phyloP scores from a whole-genome alignment of 2,888 invertebrate species.

The Notodonta dromedarius region DNA sequence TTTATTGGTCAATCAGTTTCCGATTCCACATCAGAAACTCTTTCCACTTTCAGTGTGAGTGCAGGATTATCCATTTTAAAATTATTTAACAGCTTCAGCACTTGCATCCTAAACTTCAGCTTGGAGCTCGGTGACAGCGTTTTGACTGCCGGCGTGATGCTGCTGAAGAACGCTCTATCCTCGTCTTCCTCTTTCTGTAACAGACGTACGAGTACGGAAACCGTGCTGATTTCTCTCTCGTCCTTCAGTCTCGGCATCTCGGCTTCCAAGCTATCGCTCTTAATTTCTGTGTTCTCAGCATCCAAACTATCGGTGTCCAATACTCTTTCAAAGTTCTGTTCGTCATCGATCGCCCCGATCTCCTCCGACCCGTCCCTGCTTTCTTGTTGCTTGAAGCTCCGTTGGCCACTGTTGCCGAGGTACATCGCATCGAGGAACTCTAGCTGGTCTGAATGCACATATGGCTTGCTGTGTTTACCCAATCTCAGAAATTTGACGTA shows the following conservation, averaged over 20 bases:
- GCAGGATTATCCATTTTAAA: background rate
- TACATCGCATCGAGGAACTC: background rate
- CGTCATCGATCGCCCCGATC: background rate
- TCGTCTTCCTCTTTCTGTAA: background rate
- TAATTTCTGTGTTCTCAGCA: background rate
- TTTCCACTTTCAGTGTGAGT: background rate
- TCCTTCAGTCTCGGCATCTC: background rate
- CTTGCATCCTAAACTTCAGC: background rate
- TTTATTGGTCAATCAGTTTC: background rate
- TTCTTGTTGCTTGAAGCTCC: background rate
- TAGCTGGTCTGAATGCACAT: background rate
- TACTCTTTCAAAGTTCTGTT: background rate
- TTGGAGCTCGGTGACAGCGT: background rate
- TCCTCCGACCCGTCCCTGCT: background rate
- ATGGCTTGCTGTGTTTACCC: background rate
- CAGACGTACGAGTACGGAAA: background rate
- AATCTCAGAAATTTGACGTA: constrained; percentile 38
- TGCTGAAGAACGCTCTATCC: background rate
- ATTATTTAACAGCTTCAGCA: background rate
- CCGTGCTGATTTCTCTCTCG: background rate
- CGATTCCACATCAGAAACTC: background rate
- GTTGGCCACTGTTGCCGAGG: background rate
- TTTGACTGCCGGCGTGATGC: background rate
- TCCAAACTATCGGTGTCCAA: too few species aligned
- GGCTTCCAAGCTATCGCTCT: background rate